Conservation (phyloP, 2,888 invertebrate species). For the Cyclophora albipunctata region DNA sequence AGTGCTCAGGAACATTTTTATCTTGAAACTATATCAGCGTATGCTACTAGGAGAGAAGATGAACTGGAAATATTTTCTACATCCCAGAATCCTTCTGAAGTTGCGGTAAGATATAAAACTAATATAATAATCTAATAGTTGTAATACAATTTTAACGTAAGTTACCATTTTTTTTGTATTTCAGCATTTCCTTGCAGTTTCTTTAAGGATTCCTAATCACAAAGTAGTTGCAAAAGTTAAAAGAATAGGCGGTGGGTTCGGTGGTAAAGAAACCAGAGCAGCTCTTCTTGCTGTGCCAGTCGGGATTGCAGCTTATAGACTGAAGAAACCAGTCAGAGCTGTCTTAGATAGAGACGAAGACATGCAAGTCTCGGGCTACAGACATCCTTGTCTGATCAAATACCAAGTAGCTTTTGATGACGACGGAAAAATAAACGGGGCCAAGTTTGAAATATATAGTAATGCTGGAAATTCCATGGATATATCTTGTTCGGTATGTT, state of each 20-base stretch:
- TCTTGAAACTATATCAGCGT: slow-evolving; percentile 83
- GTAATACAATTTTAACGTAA: background rate
- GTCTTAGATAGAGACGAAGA: slow-evolving; percentile 91
- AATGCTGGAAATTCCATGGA: slow-evolving; percentile 86
- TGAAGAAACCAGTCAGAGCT: slow-evolving; percentile 81
- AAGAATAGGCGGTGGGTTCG: slow-evolving; percentile 91
- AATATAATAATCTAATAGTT: slow-evolving; percentile 37
- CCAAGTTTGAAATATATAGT: slow-evolving; percentile 77
- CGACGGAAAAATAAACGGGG: slow-evolving; percentile 80
- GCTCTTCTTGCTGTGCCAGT: slow-evolving; percentile 78
- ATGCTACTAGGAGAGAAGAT: slow-evolving; percentile 82
- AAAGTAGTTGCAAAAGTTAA: slow-evolving; percentile 82
- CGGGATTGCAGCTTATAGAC: slow-evolving; percentile 83
- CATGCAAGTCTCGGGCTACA: slow-evolving; percentile 85
- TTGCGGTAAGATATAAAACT: slow-evolving; percentile 66
- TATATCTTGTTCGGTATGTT: slow-evolving; percentile 78
- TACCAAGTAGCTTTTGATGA: slow-evolving; percentile 84
- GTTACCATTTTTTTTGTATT: slow-evolving; percentile 16
- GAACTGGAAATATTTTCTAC: slow-evolving; percentile 89
- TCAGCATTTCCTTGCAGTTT: slow-evolving; percentile 77
- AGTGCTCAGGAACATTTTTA: slow-evolving; percentile 95
- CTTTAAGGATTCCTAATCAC: slow-evolving; percentile 79
- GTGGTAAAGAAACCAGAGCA: slow-evolving; percentile 87
- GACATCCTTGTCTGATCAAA: slow-evolving; percentile 86
- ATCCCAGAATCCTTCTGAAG: slow-evolving; percentile 86